A percentile compares a stretch with the other conserved stretches of the same genome.
These are phyloP conservation scores for Hyalella azteca DNA, from an alignment of 2,888 invertebrate genomes.

Conservation along the genomic window DNA sequence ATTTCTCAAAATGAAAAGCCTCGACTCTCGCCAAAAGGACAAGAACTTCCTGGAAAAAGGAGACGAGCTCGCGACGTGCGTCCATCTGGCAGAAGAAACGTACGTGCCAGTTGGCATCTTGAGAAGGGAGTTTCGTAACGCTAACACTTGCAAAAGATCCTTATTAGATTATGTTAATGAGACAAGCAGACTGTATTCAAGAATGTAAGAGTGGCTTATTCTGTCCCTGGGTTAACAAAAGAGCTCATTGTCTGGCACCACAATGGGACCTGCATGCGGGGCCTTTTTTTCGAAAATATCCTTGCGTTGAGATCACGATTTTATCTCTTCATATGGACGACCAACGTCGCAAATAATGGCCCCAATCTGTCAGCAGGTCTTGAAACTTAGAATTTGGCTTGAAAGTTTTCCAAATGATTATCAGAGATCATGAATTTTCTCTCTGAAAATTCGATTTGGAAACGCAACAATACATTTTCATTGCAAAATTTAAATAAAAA, in stretches of 20 bases:
- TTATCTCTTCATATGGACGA: too few relatives aligned
- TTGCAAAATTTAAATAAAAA: too few relatives aligned
- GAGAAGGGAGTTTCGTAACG: neutral
- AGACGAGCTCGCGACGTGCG: neutral
- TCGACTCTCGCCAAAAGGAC: neutral
- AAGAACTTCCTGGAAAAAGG: neutral
- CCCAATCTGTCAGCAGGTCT: too few relatives aligned
- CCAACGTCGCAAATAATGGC: too few relatives aligned
- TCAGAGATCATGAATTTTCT: too few relatives aligned
- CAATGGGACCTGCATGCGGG: too few relatives aligned
- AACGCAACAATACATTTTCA: too few relatives aligned
- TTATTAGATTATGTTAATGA: slow-evolving; percentile 3
- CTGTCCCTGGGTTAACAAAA: neutral
- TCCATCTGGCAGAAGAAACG: slow-evolving; percentile 1
- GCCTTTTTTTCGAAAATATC: too few relatives aligned
- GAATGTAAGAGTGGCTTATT: neutral
- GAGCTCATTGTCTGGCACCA: neutral
- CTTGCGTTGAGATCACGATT: too few relatives aligned
- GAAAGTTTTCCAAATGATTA: too few relatives aligned
- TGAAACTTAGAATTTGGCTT: too few relatives aligned
- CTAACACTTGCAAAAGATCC: neutral
- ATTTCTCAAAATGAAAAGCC: slow-evolving; percentile 18
- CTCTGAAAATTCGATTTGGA: too few relatives aligned
- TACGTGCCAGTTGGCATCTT: neutral
- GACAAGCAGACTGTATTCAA: neutral